Percentiles rank a stretch among this genome's conserved stretches.
These are phyloP conservation scores for Paradoxurus hermaphroditus DNA, from an alignment of 2,113 vertebrate genomes.

Conservation along the genomic window DNA sequence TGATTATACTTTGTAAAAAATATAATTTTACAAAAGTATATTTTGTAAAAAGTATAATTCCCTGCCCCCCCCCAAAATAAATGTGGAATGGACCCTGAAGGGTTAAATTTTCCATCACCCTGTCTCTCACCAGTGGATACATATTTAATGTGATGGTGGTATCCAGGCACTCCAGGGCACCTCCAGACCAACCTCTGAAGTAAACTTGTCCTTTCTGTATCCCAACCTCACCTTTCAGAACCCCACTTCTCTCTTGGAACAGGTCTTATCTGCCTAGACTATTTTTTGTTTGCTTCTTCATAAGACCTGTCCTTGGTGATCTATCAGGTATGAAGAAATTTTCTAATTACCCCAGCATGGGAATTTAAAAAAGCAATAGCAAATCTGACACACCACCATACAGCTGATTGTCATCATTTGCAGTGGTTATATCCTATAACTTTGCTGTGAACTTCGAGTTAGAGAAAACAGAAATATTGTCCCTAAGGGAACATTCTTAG, in stretches of 20 bases:
- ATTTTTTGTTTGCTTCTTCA: not conserved
- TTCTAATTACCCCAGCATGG: not conserved
- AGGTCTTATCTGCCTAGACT: not conserved
- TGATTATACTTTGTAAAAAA: slow-evolving; percentile 15
- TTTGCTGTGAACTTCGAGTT: not conserved
- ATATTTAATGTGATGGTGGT: not conserved
- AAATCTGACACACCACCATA: not conserved
- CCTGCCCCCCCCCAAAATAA: not conserved
- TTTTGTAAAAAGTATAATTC: not conserved
- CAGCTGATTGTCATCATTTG: not conserved
- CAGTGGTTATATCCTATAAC: not conserved
- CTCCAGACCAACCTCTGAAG: not conserved
- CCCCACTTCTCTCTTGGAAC: not conserved
- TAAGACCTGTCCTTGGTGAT: not conserved
- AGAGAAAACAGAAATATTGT: not conserved
- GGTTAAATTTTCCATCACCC: slow-evolving; percentile 5
- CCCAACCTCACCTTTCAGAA: not conserved
- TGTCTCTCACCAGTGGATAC: not conserved
- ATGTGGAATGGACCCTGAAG: not conserved
- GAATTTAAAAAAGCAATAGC: not conserved
- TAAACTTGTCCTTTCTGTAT: not conserved
- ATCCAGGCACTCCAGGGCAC: not conserved
- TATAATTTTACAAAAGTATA: too few species aligned
- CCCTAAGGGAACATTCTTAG: not conserved
- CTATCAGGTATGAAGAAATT: not conserved